Percentiles rank a stretch among this genome's conserved stretches.
phyloP scores from a whole-genome alignment of 92 coral and sea anemone species.

The Palythoa grandiflora region DNA sequence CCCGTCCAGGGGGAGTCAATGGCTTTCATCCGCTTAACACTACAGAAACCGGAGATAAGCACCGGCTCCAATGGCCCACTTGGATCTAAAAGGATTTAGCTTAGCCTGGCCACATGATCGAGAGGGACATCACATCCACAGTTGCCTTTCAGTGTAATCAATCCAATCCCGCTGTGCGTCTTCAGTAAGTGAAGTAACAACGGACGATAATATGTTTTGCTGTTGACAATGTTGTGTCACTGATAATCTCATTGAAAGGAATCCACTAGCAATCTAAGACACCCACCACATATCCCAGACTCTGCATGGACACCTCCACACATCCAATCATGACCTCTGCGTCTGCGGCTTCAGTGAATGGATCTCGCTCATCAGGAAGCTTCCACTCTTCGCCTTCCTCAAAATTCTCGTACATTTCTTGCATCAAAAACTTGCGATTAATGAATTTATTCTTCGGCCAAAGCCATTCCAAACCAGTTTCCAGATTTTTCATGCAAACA shows the following conservation, averaged over 20 bases:
- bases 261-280: neutral
- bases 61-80: too few species aligned
- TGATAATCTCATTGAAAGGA: neutral
- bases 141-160: too few species aligned
- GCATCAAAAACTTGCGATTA: conserved; percentile 92
- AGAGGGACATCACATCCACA: too few species aligned
- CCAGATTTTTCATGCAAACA: conserved; percentile 89
- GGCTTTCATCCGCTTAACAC: too few species aligned
- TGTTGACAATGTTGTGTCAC: neutral
- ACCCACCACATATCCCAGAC: conserved; percentile 94
- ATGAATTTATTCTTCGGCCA: conserved; percentile 91
- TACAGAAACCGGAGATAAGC: too few species aligned
- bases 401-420: conserved; percentile 89
- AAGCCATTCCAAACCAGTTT: conserved; percentile 84
- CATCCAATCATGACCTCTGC: conserved; percentile 91
- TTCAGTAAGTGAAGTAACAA: too few species aligned
- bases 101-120: too few species aligned
- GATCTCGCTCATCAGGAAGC: conserved; percentile 95
- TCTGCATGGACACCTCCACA: conserved; percentile 92
- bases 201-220: too few species aligned
- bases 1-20: too few species aligned
- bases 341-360: conserved; percentile 88
- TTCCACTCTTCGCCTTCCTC: conserved; percentile 96
- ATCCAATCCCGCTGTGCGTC: too few species aligned
- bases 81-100: too few species aligned